Percentiles rank a stretch among this genome's conserved stretches.
Evolutionary conservation across 2,113 vertebrate genomes (phyloP).

Genomic region (Nycticebus coucang): DNA sequence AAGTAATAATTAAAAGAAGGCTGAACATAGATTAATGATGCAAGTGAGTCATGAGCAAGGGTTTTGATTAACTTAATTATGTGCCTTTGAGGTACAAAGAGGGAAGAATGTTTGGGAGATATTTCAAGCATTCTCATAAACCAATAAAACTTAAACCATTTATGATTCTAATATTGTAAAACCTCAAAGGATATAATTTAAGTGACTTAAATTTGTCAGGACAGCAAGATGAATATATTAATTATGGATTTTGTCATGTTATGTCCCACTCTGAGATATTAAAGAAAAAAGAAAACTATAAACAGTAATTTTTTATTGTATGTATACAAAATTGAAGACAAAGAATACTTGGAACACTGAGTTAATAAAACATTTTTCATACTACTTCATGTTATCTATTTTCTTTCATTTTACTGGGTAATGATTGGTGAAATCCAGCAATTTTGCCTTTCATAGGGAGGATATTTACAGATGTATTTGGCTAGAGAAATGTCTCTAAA

Average conservation of each 20-base stretch:
- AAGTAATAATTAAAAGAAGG: neutral
- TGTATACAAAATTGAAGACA: neutral
- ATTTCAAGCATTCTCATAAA: constrained; percentile 12
- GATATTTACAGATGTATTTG: constrained; percentile 48
- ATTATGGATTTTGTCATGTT: constrained; percentile 15
- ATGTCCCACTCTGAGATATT: neutral
- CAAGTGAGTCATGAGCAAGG: neutral
- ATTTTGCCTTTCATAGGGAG: constrained; percentile 41
- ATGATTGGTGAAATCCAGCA: constrained; percentile 33
- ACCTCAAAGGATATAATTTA: constrained; percentile 31
- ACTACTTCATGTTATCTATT: neutral
- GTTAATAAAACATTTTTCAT: constrained; percentile 35
- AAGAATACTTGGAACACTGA: neutral
- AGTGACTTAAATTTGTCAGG: constrained; percentile 6
- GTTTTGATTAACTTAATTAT: neutral
- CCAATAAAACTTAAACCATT: neutral
- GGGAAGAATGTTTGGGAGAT: neutral
- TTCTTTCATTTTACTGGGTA: constrained; percentile 42
- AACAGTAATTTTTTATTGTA: neutral
- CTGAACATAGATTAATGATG: neutral
- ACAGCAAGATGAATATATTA: constrained; percentile 17
- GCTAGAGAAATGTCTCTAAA: constrained; percentile 56
- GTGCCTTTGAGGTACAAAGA: neutral
- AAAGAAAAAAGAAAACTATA: constrained; percentile 40
- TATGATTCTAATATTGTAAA: constrained; percentile 42